A percentile compares a stretch with the other conserved stretches of the same genome.
Conservation (phyloP, 2,888 invertebrate genomes). For the Tenodera sinensis region DNA sequence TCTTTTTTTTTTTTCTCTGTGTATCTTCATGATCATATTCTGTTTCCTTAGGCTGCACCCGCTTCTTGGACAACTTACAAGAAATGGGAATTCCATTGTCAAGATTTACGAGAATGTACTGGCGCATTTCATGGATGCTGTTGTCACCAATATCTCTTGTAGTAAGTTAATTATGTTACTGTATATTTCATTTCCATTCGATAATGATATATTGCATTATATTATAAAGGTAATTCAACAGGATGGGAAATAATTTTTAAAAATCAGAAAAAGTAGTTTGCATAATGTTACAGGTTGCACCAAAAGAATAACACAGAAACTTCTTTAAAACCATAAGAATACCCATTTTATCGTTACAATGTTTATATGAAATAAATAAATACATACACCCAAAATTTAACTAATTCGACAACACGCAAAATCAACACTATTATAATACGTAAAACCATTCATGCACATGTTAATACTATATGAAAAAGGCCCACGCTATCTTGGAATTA, state of each 20-base stretch:
- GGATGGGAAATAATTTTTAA: not conserved
- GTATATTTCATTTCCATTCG: not conserved
- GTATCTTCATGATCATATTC: not conserved
- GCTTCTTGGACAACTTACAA: conserved; percentile 46
- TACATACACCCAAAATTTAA: no score
- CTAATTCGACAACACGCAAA: no score
- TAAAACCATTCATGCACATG: no score
- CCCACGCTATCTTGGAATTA: no score
- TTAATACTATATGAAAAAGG: no score
- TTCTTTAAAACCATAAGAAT: no score
- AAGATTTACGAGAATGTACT: conserved; percentile 56
- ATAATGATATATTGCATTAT: not conserved
- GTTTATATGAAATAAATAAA: no score
- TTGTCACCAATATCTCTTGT: conserved; percentile 65
- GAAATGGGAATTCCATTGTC: conserved; percentile 64
- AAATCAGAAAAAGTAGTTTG: not conserved
- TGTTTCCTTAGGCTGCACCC: not conserved
- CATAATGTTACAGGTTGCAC: not conserved
- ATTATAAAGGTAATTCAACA: no score
- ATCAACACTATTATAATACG: no score
- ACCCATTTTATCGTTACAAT: no score
- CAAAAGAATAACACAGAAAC: no score
- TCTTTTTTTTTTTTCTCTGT: no score
- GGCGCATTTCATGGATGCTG: conserved; percentile 70
- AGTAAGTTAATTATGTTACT: conserved; percentile 52